Base-by-base conservation (phyloP, 2,888 invertebrate genomes). In the Polyommatus iphigenia region DNA sequence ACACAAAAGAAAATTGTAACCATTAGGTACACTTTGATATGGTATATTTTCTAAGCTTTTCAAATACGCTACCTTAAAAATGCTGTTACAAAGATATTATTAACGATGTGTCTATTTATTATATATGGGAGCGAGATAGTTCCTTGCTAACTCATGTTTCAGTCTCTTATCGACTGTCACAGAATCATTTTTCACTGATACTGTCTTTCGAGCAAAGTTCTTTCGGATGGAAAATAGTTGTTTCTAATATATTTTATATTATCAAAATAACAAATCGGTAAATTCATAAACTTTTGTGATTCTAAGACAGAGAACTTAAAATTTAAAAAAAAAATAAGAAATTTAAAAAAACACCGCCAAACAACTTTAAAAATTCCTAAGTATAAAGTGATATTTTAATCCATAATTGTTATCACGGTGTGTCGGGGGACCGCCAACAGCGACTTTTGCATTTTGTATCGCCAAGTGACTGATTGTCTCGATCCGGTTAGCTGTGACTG, bases 171-270 rank as follows among this genome's bases (percentile, higher is more conserved):
- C 78, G 76, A 76, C 77, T 79, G 80, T 78, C 80, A 77, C 78
- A 20, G 46, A 76, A 76, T 80, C 79, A 80, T 80, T 78, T 80
- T 78, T 78, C 79, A 80, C 78, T 77, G 77, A 80, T 80, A 77
- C 77, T 62, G 77, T 78, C 77, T 80, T 77, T 77, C 57, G 57
- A 59, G 57, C 76, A 54, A 79, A 76, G 71, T 77, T 79, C 78
- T 77, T 80, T 78, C 76, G 77, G 71, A 76, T 62, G 76, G 59
- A 71, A 77, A 71, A 71, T 77, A 54, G 75, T 75, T 73, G 46
- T 41, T 75, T 75, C 75, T 7, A 29, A 75, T 75, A 75, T 10
- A 10, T 46, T 50, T 50, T 59, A 59, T 8, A 20, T 24, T 59
- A 24, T 0, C 20, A 5, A 46, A 46, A 13, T 1, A 50, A 50